Evolutionary conservation across 2,113 vertebrate species (phyloP).

Genomic region (Dipodomys ordii): DNA sequence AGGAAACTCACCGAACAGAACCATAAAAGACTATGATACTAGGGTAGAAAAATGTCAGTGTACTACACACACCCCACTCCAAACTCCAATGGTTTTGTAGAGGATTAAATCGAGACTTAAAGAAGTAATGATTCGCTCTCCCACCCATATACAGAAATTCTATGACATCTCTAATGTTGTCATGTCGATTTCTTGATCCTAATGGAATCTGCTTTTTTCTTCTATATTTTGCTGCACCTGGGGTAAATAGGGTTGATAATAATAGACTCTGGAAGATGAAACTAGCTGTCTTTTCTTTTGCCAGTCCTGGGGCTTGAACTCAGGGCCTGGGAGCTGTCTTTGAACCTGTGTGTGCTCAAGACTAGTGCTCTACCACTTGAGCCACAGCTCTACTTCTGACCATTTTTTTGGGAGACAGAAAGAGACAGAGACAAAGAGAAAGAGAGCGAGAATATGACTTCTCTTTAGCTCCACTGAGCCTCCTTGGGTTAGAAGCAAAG

Average conservation of each 20-base stretch:
- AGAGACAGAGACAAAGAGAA: no score
- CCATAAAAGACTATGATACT: background rate
- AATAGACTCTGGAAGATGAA: background rate
- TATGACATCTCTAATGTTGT: background rate
- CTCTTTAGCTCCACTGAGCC: background rate
- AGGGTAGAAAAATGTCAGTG: background rate
- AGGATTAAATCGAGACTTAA: background rate
- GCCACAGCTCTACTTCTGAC: no score
- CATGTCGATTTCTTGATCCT: background rate
- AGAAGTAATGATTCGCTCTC: background rate
- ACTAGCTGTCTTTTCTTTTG: background rate
- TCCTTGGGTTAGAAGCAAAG: slow-evolving; percentile 66
- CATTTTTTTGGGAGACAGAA: no score
- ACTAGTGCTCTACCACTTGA: no score
- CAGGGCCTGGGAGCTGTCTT: no score
- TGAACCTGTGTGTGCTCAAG: no score
- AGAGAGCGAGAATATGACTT: slow-evolving; percentile 6
- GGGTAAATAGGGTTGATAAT: background rate
- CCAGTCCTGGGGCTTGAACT: no score
- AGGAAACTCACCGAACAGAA: background rate
- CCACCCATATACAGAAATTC: background rate
- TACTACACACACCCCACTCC: background rate
- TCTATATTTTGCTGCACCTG: background rate
- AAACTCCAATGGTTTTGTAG: background rate
- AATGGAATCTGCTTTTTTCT: background rate